Base-by-base conservation (phyloP, 2,888 invertebrate species). In the Alsophila aescularia region DNA sequence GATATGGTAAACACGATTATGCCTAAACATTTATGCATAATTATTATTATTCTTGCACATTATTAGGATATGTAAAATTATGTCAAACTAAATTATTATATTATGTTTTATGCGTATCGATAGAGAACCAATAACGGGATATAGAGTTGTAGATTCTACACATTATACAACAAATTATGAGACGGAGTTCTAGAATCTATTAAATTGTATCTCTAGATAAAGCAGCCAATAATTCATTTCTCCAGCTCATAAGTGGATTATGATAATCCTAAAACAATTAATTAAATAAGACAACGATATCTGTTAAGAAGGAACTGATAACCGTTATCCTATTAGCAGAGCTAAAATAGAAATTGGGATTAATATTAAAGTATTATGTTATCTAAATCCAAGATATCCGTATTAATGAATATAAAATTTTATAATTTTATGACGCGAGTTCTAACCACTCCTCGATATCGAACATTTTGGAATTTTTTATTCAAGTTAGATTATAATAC, bases 241-340 rank as follows among this genome's bases (percentile, higher is more conserved):
- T 14, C 27, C 14, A 50, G 40, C 7, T 52, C 34, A 35, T 49
- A 47, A 45, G 56, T 47, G 57, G 67, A 66, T 66, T 66, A 60
- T 40, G 37, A 54, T 59, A 67, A 69, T 67, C 57, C 21, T 34
- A 12, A 34, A 40, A 49, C 52, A 65, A 68, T 65, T 67, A 63
- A 64, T 68, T 66, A 58, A 31, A 12, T 56, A 14, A 41, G 52
- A 44, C 55, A 35, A 41, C 52, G 36, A 41, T 61, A 57, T 52
- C 53, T 48, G 37, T 41, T 63, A 62, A 60, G 61, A 48, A 18
- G 50, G 32, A 45, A 54, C 24, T 54, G 58, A 60, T 60, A 48
- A 53, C 31, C 42, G 1, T 43, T 45, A 58, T 49, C 48, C 48
- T 49, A 73, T 67, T 60, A 63, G 14, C 4, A 41, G 31, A 14